These are phyloP conservation scores for Thera obeliscata DNA, from an alignment of 2,888 invertebrate species.

Conservation along the genomic window DNA sequence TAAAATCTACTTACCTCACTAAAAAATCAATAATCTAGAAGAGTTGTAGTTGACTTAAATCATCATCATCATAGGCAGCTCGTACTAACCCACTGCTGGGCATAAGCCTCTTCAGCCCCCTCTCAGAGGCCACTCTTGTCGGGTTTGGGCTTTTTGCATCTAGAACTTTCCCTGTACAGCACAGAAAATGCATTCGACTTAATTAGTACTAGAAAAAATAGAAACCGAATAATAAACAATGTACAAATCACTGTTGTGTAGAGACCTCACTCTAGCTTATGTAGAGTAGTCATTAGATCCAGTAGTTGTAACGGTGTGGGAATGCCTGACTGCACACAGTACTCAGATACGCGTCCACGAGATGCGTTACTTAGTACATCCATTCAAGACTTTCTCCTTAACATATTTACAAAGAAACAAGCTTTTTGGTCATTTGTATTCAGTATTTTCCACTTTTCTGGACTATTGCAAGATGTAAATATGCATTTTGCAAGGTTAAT, in stretches of 20 bases:
- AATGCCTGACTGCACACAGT: slow-evolving; percentile 55
- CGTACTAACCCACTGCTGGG: too few relatives aligned
- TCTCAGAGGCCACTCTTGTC: too few relatives aligned
- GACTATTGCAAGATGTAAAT: background rate
- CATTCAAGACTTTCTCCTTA: slow-evolving; percentile 38
- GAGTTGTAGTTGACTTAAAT: too few relatives aligned
- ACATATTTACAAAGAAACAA: slow-evolving; percentile 7
- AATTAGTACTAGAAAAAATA: background rate
- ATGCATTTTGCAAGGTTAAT: slow-evolving; percentile 2
- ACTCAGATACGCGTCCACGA: slow-evolving; percentile 43
- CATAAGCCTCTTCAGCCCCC: too few relatives aligned
- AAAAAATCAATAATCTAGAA: too few relatives aligned
- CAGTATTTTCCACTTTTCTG: background rate
- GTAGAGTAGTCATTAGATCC: slow-evolving; percentile 52
- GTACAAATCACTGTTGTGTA: slow-evolving; percentile 24
- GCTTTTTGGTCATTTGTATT: background rate
- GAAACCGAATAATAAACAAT: slow-evolving; percentile 16
- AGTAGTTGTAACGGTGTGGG: slow-evolving; percentile 67
- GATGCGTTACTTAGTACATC: slow-evolving; percentile 46
- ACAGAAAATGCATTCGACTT: background rate
- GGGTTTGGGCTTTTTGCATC: too few relatives aligned
- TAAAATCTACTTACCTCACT: too few relatives aligned
- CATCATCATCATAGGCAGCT: too few relatives aligned
- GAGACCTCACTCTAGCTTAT: slow-evolving; percentile 18
- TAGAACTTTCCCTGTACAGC: too few relatives aligned